Evolutionary conservation across 2,797 vertebrate species (phyloP), one percentile per base, ranked within the genome.

Genomic region (Acipenser ruthenus): DNA sequence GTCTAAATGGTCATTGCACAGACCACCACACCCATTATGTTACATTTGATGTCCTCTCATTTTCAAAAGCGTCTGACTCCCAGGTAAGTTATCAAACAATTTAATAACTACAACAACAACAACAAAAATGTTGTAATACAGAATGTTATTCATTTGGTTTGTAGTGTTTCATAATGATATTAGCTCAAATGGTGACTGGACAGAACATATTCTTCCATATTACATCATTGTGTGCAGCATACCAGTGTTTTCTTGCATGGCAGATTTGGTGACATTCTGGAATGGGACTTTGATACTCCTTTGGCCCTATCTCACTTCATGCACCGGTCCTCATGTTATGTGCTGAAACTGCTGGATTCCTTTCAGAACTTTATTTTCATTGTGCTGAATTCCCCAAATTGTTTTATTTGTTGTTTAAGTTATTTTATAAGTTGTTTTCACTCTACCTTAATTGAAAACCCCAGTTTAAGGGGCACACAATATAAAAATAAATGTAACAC

Each of bases 71-170:
- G 15, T 18, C 15, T 18, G 4, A 37, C 23, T 65, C 7, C 15
- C 77, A 78, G 86, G 89, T 91, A 89, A 89, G 88, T 85, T 67
- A 59, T 70, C 75, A 75, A 73, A 79, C 74, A 78, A 73, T 80
- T 76, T 74, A 37, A 37, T 37, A 37, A 37, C 23, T 1, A 3
- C 81, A 75, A 37, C 84, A 18, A 18, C 15, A 18, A 18, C 78
- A 78, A 83, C 77, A 61, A 81, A 80, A 77, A 63, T 50, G 67
- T 68, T 79, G 70, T 60, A 59, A 75, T 82, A 37, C 4, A 37
- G 23, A 37, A 79, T 88, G 84, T 86, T 79, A 78, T 84, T 84
- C 85, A 79, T 84, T 79, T 74, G 86, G 83, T 84, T 70, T 79
- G 79, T 80, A 82, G 84, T 88, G 82, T 78, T 79, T 82, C 84